Evolutionary conservation across 2,113 vertebrate genomes (phyloP).

Genomic region (Psammodynastes pulverulentus): DNA sequence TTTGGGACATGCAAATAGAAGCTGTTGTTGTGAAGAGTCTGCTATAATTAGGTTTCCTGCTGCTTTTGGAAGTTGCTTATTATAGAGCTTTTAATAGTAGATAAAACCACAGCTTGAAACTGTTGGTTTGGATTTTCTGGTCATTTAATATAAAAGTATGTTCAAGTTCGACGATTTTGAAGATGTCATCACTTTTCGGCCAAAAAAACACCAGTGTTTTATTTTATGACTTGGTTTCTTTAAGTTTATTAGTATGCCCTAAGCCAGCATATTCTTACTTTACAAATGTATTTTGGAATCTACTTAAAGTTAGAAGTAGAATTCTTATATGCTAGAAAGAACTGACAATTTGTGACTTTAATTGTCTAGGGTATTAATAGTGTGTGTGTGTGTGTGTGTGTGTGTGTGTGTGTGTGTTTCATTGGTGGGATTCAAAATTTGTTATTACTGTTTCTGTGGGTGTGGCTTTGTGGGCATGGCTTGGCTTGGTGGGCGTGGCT

Average conservation of each 20-base stretch:
- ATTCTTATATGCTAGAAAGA: not conserved
- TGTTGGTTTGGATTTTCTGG: conserved; percentile 53
- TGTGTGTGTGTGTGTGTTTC: too few relatives aligned
- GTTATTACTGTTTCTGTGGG: too few relatives aligned
- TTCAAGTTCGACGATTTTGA: conserved; percentile 45
- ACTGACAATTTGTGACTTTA: not conserved
- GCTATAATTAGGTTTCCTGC: conserved; percentile 67
- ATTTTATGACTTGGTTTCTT: not conserved
- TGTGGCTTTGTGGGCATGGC: too few relatives aligned
- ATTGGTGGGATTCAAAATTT: too few relatives aligned
- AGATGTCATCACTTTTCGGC: conserved; percentile 32
- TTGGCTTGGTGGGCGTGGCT: too few relatives aligned
- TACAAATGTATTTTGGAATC: not conserved
- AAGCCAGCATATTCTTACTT: conserved; percentile 19
- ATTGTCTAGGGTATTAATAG: not conserved
- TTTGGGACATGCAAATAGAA: conserved; percentile 67
- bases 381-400: not conserved
- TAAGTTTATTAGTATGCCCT: conserved; percentile 24
- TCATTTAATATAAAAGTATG: conserved; percentile 63
- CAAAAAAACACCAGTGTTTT: conserved; percentile 19
- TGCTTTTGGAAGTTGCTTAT: conserved; percentile 61
- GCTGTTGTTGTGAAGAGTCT: conserved; percentile 51
- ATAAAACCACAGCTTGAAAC: conserved; percentile 57
- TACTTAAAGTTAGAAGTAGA: conserved; percentile 39
- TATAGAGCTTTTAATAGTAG: conserved; percentile 63